Evolutionary conservation across 1,140 invertebrate genomes (phyloP), one percentile per base, ranked within the genome.

Genomic region (Liolophura sinensis): DNA sequence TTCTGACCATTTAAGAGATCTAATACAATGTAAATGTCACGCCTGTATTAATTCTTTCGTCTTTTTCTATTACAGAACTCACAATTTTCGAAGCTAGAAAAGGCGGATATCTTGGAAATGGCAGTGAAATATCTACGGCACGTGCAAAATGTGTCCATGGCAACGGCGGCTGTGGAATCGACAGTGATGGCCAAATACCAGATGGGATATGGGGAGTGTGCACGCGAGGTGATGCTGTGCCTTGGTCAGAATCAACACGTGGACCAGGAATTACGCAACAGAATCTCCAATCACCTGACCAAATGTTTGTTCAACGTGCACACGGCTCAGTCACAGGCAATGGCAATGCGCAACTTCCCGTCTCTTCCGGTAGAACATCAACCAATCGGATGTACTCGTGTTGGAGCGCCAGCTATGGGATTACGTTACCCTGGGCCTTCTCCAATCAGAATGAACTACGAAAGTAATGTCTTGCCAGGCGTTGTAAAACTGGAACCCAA

Each of bases 21-120:
- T n/a, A n/a, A n/a, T n/a, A n/a, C n/a, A n/a, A n/a, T n/a, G n/a
- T n/a, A n/a, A n/a, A n/a, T n/a, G n/a, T n/a, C n/a, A n/a, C n/a
- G n/a, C n/a, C n/a, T n/a, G n/a, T n/a, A n/a, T n/a, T n/a, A n/a
- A n/a, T n/a, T n/a, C n/a, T n/a, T n/a, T n/a, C n/a, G n/a, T n/a
- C 54, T 55, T 63, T 57, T 20, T 58, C 12, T 66, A 54, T 64
- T 67, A 48, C 67, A 76, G 73, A 69, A 73, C 31, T 64, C 70
- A 20, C 68, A 70, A 20, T 63, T 70, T 25, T 73, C 71, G 3
- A 97, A 97, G 81, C 84, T 97, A 48, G 96, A 98, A 81, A 98
- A 98, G 84, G 95, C 96, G 0, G 96, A 98, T 79, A 97, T 98
- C 62, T 85, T 98, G 60, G 96, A 98, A 84, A 94, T 97, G 92